These are phyloP conservation scores for Congeria kusceri DNA, from an alignment of 2,888 invertebrate genomes.

Conservation along the genomic window DNA sequence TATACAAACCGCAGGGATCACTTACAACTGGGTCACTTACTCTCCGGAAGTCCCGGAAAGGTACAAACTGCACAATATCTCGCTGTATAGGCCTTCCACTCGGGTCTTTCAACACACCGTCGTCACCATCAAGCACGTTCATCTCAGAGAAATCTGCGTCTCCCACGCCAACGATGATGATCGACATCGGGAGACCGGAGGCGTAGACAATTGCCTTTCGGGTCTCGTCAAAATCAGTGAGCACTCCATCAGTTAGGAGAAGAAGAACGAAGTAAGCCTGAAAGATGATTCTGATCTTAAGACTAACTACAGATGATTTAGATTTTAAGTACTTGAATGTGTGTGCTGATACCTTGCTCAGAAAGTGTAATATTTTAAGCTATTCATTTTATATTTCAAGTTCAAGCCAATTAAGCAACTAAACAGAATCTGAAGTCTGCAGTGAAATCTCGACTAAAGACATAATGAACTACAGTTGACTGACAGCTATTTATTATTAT, in stretches of 20 bases:
- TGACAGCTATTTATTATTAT: too few species aligned
- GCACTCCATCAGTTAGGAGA: conserved; percentile 83
- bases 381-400: too few species aligned
- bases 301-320: too few species aligned
- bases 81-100: conserved; percentile 77
- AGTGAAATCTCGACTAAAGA: too few species aligned
- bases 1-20: conserved; percentile 1
- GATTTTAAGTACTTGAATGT: too few species aligned
- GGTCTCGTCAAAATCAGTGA: conserved; percentile 83
- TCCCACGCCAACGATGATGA: conserved; percentile 85
- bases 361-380: too few species aligned
- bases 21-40: conserved; percentile 74
- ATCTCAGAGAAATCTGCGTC: conserved; percentile 83
- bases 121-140: conserved; percentile 83
- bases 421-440: too few species aligned
- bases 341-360: too few species aligned
- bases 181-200: conserved; percentile 84
- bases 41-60: conserved; percentile 81
- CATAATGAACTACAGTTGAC: too few species aligned
- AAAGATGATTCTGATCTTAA: too few species aligned
- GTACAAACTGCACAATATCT: conserved; percentile 85
- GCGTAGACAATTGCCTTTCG: conserved; percentile 82
- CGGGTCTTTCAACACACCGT: conserved; percentile 80
- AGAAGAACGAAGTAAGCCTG: conserved; percentile 84
- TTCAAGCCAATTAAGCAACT: too few species aligned